Conservation (phyloP, 2,888 invertebrate genomes). For the Lordiphosa fenestrarum region DNA sequence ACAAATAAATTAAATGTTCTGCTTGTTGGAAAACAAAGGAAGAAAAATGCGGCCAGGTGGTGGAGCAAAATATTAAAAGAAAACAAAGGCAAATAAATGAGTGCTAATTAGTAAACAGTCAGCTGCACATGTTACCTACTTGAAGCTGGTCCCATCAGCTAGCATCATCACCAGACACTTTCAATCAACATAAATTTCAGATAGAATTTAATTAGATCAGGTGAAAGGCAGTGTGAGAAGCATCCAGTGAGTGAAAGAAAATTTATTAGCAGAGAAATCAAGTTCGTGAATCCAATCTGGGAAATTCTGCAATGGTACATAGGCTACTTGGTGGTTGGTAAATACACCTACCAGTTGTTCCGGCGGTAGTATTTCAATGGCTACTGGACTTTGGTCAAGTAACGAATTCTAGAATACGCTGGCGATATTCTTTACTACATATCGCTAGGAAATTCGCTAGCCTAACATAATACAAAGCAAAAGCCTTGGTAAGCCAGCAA, state of each 20-base stretch:
- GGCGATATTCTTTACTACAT: too few relatives aligned
- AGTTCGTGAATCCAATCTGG: not conserved
- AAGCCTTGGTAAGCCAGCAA: too few relatives aligned
- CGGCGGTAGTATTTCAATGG: too few relatives aligned
- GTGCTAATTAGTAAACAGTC: constrained; percentile 66
- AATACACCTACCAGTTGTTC: too few relatives aligned
- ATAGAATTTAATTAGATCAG: constrained; percentile 9
- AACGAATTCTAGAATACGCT: not conserved
- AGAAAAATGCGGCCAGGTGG: constrained; percentile 41
- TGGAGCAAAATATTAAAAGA: constrained; percentile 20
- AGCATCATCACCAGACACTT: constrained; percentile 3
- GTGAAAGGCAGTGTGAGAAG: not conserved
- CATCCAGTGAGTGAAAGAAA: not conserved
- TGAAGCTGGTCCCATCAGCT: not conserved
- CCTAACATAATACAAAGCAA: too few relatives aligned
- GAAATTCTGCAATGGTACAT: not conserved
- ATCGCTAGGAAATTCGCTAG: too few relatives aligned
- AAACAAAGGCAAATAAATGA: constrained; percentile 56
- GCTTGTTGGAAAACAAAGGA: constrained; percentile 49
- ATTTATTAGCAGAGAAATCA: not conserved
- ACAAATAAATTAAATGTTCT: constrained; percentile 68
- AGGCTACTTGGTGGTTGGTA: too few relatives aligned
- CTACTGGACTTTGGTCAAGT: too few relatives aligned
- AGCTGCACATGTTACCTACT: constrained; percentile 51
- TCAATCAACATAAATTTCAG: constrained; percentile 18